Evolutionary conservation across 2,888 invertebrate genomes (phyloP), one percentile per base, ranked within the genome.

Genomic region (Brachynemurus nebulosus): DNA sequence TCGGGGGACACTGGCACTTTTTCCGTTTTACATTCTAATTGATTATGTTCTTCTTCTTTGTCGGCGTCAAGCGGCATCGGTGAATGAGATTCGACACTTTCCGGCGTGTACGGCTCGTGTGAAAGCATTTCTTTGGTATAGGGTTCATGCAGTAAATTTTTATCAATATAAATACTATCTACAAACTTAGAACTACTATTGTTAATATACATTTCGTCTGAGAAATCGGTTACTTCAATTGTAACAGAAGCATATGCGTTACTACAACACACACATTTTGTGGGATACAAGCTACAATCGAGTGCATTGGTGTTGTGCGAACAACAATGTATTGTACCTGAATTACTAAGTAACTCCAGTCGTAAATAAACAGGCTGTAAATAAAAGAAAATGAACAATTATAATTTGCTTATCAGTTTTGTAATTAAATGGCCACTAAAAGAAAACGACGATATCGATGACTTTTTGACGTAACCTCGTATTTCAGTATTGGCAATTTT

Each of bases 301-400:
- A 64, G 57, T 57, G 63, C 62, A 20, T 63, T 60, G 50, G 60
- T 57, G n/a, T n/a, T n/a, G 52, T 61, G 63, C 54, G 64, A 59
- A 64, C 69, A 67, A 72, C 79, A 78, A 59, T 68, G 66, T 63
- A 78, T 66, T 64, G 69, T 84, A 85, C 86, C 86, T 85, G 84
- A 72, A 61, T 80, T 77, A 58, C 71, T 68, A 59, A 74, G 73
- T 54, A 86, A 72, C 64, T 73, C 68, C 66, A 80, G 71, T 59
- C 74, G 76, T 55, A 85, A 71, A 71, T 78, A 85, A 65, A 86
- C 82, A 57, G 86, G 86, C 86, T 86, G 79, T 43, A 74, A 74
- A 59, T 54, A 8, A 9, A 23, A 40, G 9, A 40, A 21, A 40
- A 5, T 12, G 54, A 55, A 52, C 52, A 55, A 53, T 44, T 36